phyloP scores from a whole-genome alignment of 2,888 invertebrate genomes.

The Branchellion lobata region DNA sequence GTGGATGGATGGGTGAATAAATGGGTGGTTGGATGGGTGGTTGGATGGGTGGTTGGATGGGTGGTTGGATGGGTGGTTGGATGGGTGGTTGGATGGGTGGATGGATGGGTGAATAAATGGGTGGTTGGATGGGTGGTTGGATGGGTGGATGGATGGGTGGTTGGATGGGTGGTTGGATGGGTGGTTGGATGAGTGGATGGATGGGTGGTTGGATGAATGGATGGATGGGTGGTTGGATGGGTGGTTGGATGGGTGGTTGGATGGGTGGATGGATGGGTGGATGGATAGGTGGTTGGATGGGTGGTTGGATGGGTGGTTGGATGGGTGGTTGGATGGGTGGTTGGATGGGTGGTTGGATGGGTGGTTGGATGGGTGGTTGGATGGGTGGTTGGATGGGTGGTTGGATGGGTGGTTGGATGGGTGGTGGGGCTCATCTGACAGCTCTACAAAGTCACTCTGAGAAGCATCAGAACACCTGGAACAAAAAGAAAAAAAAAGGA shows the following conservation, averaged over 20 bases:
- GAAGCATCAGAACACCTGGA: background rate
- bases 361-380: background rate
- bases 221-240: background rate
- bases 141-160: background rate
- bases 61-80: background rate
- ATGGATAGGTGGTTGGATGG: background rate
- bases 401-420: background rate
- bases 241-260: background rate
- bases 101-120: background rate
- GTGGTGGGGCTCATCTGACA: background rate
- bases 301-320: background rate
- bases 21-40: background rate
- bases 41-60: background rate
- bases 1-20: background rate
- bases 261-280: background rate
- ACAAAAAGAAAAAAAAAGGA: too few species aligned
- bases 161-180: background rate
- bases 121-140: background rate
- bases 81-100: background rate
- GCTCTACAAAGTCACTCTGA: slow-evolving; percentile 4
- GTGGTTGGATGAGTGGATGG: background rate
- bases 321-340: background rate
- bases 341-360: background rate
- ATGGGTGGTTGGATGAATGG: background rate
- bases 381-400: background rate